A percentile compares a stretch with the other conserved stretches of the same genome.
Conservation (phyloP, 1,140 invertebrate genomes). For the Drosophila nebulosa region DNA sequence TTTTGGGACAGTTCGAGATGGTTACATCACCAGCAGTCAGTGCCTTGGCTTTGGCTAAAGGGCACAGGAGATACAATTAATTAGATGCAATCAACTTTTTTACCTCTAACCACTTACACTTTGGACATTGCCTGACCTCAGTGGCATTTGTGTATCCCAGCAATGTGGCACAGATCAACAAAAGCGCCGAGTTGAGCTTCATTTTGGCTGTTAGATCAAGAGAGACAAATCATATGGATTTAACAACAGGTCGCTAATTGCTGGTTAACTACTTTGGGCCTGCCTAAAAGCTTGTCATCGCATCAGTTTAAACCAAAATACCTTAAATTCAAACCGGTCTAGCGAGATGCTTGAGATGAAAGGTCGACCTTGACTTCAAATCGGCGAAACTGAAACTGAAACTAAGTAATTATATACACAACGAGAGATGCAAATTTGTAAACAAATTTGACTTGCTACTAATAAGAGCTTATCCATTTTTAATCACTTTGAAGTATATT, state of each 20-base stretch:
- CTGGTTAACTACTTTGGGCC: constrained; percentile 33
- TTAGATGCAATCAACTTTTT: not conserved
- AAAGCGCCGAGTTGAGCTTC: constrained; percentile 38
- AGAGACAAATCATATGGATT: constrained; percentile 3
- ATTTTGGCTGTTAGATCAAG: constrained; percentile 13
- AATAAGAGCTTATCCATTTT: constrained; percentile 3
- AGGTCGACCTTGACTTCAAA: constrained; percentile 65
- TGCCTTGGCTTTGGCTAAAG: constrained; percentile 57
- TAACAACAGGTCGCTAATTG: constrained; percentile 19
- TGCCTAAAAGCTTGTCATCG: not conserved
- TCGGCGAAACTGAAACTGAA: constrained; percentile 2
- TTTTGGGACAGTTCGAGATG: constrained; percentile 84
- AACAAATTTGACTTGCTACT: not conserved
- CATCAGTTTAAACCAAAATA: not conserved
- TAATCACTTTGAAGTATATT: no score
- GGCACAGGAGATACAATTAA: not conserved
- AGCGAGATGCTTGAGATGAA: constrained; percentile 28
- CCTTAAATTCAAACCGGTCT: constrained; percentile 47
- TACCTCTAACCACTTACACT: constrained; percentile 59
- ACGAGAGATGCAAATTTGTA: not conserved
- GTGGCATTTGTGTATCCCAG: constrained; percentile 45
- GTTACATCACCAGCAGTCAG: constrained; percentile 79
- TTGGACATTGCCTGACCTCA: constrained; percentile 78
- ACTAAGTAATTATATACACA: constrained; percentile 6
- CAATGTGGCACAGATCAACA: constrained; percentile 45